These are phyloP conservation scores for Lasioglossum figueresi DNA, from an alignment of 2,888 invertebrate species.

Conservation along the genomic window DNA sequence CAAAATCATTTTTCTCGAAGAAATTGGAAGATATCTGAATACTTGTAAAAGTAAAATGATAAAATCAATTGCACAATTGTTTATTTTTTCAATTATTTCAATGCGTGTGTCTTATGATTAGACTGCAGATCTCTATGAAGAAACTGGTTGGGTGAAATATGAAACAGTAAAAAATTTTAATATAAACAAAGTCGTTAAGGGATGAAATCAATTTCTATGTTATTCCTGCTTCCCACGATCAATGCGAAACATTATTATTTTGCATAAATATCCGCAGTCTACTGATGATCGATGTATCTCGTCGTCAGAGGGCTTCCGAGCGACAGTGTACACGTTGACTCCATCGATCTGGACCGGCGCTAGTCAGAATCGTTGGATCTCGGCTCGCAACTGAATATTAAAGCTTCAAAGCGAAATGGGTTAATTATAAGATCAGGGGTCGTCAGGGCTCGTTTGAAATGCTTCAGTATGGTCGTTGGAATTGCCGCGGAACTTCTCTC, in stretches of 20 bases:
- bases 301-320: not conserved
- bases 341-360: not conserved
- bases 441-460: constrained; percentile 67
- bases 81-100: no score
- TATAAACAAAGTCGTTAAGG: no score
- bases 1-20: not conserved
- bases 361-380: constrained; percentile 1
- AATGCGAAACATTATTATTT: no score
- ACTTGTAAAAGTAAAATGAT: not conserved
- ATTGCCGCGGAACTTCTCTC: constrained; percentile 57
- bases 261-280: no score
- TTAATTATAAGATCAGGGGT: constrained; percentile 68
- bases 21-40: not conserved
- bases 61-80: no score
- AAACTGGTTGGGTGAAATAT: no score
- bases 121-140: no score
- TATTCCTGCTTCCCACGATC: no score
- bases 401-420: constrained; percentile 52
- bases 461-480: constrained; percentile 52
- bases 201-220: no score
- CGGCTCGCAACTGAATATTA: constrained; percentile 7
- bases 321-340: not conserved
- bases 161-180: no score
- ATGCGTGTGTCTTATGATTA: no score
- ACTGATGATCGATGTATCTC: no score